Evolutionary conservation across 2,888 invertebrate genomes (phyloP).

Genomic region (Nymphalis c-album): DNA sequence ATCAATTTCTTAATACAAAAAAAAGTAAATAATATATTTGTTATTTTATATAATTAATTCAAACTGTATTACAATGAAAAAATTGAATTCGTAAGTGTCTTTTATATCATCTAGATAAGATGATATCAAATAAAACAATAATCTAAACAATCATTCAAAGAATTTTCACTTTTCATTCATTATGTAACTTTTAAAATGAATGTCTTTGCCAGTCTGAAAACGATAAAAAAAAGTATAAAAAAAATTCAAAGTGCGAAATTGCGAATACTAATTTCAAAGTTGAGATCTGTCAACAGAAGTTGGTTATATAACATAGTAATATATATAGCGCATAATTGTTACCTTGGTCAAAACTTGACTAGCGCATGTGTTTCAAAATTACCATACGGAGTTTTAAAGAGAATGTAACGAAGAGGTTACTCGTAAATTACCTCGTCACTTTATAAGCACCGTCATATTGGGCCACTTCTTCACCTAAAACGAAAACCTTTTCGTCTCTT

Average conservation of each 20-base stretch:
- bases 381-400: constrained; percentile 1
- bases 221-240: background rate
- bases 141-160: background rate
- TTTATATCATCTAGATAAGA: too few relatives aligned
- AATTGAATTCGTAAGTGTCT: too few relatives aligned
- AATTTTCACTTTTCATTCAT: background rate
- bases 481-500: constrained; percentile 93
- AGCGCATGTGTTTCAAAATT: background rate
- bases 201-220: too few relatives aligned
- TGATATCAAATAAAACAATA: too few relatives aligned
- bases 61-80: too few relatives aligned
- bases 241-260: background rate
- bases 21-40: too few relatives aligned
- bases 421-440: constrained; percentile 83
- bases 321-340: background rate
- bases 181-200: too few relatives aligned
- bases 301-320: constrained; percentile 61
- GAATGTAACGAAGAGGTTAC: constrained; percentile 1
- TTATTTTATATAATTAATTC: too few relatives aligned
- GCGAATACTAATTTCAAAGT: background rate
- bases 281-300: constrained; percentile 54
- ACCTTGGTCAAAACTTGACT: background rate
- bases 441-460: constrained; percentile 99
- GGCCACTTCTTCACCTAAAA: constrained; percentile 99
- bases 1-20: too few relatives aligned